Percentiles rank a stretch among this genome's conserved stretches.
These are phyloP conservation scores for Litoditis marina DNA, from an alignment of 2,888 invertebrate species.

Conservation along the genomic window DNA sequence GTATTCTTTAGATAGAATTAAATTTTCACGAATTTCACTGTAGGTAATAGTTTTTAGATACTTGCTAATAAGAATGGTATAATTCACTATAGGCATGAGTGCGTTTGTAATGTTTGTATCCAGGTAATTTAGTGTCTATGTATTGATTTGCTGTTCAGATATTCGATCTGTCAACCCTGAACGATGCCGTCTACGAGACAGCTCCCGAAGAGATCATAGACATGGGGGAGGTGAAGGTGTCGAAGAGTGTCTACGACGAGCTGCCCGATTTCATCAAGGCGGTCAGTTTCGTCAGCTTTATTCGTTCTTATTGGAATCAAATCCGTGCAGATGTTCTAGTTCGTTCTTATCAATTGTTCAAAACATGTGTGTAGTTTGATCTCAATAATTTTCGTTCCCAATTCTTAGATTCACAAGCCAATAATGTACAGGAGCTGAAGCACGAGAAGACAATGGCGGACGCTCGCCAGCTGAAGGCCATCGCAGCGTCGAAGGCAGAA, in stretches of 20 bases:
- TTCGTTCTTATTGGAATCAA: too few relatives aligned
- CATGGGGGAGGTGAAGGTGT: constrained; percentile 8
- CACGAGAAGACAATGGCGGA: constrained; percentile 5
- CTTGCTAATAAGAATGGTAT: too few relatives aligned
- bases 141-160: too few relatives aligned
- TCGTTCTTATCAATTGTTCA: too few relatives aligned
- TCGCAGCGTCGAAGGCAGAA: not conserved
- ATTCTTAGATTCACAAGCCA: too few relatives aligned
- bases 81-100: too few relatives aligned
- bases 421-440: constrained; percentile 10
- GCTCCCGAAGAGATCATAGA: constrained; percentile 13
- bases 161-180: not conserved
- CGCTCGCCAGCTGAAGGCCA: not conserved
- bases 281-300: constrained; percentile 7
- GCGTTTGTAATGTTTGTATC: too few relatives aligned
- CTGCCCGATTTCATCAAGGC: constrained; percentile 18
- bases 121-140: too few relatives aligned
- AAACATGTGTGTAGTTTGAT: not conserved
- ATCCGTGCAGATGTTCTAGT: too few relatives aligned
- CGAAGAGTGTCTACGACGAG: constrained; percentile 13
- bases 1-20: not conserved
- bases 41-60: too few relatives aligned
- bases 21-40: too few relatives aligned
- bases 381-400: too few relatives aligned
- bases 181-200: not conserved